phyloP scores from a whole-genome alignment of 2,888 invertebrate genomes.

The Phaedon cochleariae region DNA sequence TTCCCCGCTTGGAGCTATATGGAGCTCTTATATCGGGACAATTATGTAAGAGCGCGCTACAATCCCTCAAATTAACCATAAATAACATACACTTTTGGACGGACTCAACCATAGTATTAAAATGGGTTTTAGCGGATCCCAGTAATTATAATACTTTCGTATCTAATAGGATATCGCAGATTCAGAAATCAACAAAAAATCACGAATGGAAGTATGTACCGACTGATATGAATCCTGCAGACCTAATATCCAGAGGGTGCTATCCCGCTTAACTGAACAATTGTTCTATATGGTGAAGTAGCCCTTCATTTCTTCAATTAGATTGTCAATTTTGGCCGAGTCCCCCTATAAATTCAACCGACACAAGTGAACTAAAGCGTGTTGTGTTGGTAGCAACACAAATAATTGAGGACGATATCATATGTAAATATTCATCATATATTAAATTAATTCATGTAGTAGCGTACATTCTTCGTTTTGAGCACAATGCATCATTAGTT shows the following conservation, averaged over 20 bases:
- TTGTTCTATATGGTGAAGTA: not conserved
- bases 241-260: conserved; percentile 30
- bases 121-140: conserved; percentile 26
- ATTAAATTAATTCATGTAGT: not conserved
- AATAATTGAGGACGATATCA: not conserved
- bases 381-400: too few species aligned
- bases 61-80: not conserved
- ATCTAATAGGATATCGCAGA: conserved; percentile 33
- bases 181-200: conserved; percentile 22
- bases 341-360: not conserved
- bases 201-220: conserved; percentile 31
- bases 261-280: not conserved
- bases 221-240: conserved; percentile 33
- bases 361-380: not conserved
- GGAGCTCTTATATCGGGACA: not conserved
- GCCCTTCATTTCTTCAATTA: conserved; percentile 19
- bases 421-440: not conserved
- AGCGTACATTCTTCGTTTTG: not conserved
- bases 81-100: conserved; percentile 9
- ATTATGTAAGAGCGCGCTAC: not conserved
- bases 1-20: conserved; percentile 16
- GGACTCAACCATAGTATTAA: too few species aligned
- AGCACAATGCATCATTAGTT: not conserved
- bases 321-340: not conserved
- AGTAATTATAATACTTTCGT: conserved; percentile 30